Evolutionary conservation across 2,888 invertebrate species (phyloP).

Genomic region (Andrena chrysosceles): DNA sequence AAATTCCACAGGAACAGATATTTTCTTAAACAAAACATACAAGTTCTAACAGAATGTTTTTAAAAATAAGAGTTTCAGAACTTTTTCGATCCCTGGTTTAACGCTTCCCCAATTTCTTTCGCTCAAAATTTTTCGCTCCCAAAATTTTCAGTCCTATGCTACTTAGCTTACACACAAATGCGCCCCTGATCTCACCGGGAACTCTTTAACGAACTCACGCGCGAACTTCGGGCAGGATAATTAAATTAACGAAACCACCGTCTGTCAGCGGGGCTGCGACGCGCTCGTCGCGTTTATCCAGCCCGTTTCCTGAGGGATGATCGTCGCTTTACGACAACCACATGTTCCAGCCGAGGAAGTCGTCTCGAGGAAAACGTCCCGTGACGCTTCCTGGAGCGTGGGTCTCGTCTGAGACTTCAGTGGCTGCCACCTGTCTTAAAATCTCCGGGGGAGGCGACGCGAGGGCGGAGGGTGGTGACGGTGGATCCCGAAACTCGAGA

Average conservation of each 20-base stretch:
- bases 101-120: too few species aligned
- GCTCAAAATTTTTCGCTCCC: too few species aligned
- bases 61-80: too few species aligned
- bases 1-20: too few species aligned
- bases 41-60: too few species aligned
- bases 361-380: conserved; percentile 58
- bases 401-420: conserved; percentile 71
- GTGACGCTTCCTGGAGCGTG: conserved; percentile 75
- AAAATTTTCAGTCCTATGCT: not conserved
- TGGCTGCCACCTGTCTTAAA: conserved; percentile 77
- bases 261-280: not conserved
- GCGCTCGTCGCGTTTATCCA: conserved; percentile 39
- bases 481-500: conserved; percentile 66
- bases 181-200: not conserved
- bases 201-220: conserved; percentile 20
- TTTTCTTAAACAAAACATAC: too few species aligned
- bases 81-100: too few species aligned
- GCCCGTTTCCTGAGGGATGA: conserved; percentile 66
- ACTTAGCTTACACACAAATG: not conserved
- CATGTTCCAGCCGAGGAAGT: conserved; percentile 75
- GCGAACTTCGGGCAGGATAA: conserved; percentile 10
- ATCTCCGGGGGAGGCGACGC: conserved; percentile 66
- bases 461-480: conserved; percentile 13
- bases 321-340: conserved; percentile 73
- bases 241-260: conserved; percentile 46